A percentile compares a stretch with the other conserved stretches of the same genome.
These are phyloP conservation scores for Achatina immaculata DNA, from an alignment of 1,140 invertebrate genomes.

Conservation along the genomic window DNA sequence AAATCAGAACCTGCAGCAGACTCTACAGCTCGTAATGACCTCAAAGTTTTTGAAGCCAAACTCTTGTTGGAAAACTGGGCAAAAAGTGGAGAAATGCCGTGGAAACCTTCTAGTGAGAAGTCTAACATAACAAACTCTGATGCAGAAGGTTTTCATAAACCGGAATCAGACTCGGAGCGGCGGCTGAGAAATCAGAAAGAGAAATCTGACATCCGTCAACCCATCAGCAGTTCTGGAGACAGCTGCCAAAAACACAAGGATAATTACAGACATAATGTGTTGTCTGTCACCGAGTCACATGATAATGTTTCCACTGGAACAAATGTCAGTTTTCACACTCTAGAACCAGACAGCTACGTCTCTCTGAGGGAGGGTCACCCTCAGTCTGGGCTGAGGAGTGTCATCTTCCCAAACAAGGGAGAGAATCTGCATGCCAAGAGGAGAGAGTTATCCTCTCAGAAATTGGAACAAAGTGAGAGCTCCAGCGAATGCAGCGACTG, in stretches of 20 bases:
- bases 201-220: neutral
- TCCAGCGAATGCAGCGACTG: no score
- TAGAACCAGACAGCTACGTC: neutral
- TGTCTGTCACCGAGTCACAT: neutral
- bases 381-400: neutral
- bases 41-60: constrained; percentile 20
- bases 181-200: neutral
- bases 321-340: constrained; percentile 4
- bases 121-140: neutral
- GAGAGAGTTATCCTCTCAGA: no score
- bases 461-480: no score
- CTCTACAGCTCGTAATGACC: neutral
- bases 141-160: constrained; percentile 3
- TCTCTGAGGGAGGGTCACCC: neutral
- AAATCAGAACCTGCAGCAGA: neutral
- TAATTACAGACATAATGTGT: neutral
- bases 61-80: constrained; percentile 6
- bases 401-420: neutral
- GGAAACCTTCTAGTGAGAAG: constrained; percentile 5
- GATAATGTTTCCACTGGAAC: neutral
- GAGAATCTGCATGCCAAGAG: neutral
- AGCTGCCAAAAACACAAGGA: neutral
- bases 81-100: constrained; percentile 23
- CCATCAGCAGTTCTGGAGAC: neutral
- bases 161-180: neutral